Evolutionary conservation across 1,140 invertebrate species (phyloP), one percentile per base, ranked within the genome.

Genomic region (Orius insidiosus): DNA sequence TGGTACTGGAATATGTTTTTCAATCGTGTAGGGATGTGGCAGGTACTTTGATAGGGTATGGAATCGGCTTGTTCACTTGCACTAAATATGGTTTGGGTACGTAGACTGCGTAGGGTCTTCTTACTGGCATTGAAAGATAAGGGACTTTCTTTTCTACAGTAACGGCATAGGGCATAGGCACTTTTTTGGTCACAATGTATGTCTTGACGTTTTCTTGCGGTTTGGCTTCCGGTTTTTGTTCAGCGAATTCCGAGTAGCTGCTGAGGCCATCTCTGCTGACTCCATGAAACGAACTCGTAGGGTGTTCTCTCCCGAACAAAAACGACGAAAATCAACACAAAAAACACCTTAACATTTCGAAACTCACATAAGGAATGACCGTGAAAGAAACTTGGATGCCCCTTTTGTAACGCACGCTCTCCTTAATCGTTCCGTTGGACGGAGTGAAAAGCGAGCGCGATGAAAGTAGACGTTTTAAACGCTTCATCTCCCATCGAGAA

Each of bases 11-110:
- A 57, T 51, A 5, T 54, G 49, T 43, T 57, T 57, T 44, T 52
- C 48, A 3, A 57, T 54, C 2, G 53, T 36, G 48, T 54, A 57
- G 8, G 55, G 55, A 32, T 52, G 49, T 3, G 54, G 54, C n/a
- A 55, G 51, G 43, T 4, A 57, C 55, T 45, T 57, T 55, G 2
- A 57, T 49, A 4, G 52, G 68, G 61, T 73, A 74, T 68, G 61
- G 61, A 4, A 61, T 57, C 2, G 53, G 53, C 46, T 57, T 62
- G 34, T 57, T 56, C 0, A 62, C 58, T 10, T 60, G 54, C 13
- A 56, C 55, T 30, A 57, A 53, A 50, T 62, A 63, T 5, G 61
- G 61, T 49, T 59, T 54, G 8, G 55, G 51, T 6, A 55, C 52
- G 15, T 48, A 52, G 1, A 57, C 54, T 1, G 51, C 48, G 45